Evolutionary conservation across 2,797 vertebrate species (phyloP).

Genomic region (Scyliorhinus canicula): DNA sequence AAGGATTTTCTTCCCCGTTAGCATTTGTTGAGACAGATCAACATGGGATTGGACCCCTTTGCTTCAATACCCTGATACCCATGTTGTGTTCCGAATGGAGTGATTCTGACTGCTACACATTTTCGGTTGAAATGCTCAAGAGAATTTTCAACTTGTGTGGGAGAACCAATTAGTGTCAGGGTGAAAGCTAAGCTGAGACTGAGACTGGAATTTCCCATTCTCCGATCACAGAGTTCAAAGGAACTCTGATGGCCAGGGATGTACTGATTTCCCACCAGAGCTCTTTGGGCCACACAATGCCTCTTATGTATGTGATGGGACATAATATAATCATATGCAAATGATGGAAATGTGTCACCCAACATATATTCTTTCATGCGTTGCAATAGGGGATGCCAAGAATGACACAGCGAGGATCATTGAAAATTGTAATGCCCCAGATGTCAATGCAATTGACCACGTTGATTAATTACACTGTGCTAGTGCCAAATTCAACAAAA

Average conservation of each 20-base stretch:
- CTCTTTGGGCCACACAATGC: neutral
- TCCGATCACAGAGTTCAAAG: neutral
- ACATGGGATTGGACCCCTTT: neutral
- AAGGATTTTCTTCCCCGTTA: neutral
- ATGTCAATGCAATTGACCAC: neutral
- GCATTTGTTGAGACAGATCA: neutral
- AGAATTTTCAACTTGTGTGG: neutral
- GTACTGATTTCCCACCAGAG: neutral
- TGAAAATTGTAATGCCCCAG: neutral
- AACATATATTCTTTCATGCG: neutral
- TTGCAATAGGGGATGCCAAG: neutral
- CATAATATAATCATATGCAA: neutral
- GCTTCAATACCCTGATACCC: too few species aligned
- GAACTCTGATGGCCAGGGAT: neutral
- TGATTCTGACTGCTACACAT: neutral
- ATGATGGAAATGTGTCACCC: neutral
- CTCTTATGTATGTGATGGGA: too few species aligned
- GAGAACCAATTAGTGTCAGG: neutral
- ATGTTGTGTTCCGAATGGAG: too few species aligned
- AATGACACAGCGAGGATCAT: neutral
- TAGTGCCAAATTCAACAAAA: conserved; percentile 5
- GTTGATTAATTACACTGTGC: neutral
- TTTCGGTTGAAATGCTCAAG: neutral
- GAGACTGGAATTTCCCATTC: neutral
- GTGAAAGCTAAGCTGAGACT: neutral